Percentiles rank a stretch among this genome's conserved stretches.
Evolutionary conservation across 1,140 invertebrate genomes (phyloP).

Genomic region (Polypedilum pembai): DNA sequence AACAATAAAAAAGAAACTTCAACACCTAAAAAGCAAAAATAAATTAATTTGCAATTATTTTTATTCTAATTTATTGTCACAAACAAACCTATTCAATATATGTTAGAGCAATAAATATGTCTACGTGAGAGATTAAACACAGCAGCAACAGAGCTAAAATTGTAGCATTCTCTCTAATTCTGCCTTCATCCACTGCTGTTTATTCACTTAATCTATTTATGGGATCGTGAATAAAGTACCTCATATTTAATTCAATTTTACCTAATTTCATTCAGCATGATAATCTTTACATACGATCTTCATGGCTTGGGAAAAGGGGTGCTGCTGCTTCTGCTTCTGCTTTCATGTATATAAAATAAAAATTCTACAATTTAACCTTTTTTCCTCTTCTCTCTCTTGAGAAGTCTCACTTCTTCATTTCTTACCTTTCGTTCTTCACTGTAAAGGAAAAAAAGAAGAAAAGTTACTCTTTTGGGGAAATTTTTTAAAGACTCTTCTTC

Average conservation of each 20-base stretch:
- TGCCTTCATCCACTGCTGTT: not conserved
- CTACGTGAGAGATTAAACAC: no score
- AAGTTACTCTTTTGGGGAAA: conserved; percentile 1
- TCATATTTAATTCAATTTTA: conserved; percentile 28
- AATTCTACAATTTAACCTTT: conserved; percentile 28
- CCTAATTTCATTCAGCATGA: conserved; percentile 28
- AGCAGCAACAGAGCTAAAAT: no score
- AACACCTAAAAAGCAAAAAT: no score
- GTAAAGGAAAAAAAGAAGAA: not conserved
- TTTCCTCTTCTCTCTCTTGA: not conserved
- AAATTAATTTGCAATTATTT: no score
- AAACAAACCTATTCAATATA: no score
- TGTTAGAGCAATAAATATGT: no score
- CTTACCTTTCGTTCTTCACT: not conserved
- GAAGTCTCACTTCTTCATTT: conserved; percentile 1
- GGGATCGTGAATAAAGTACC: conserved; percentile 26
- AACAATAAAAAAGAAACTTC: no score
- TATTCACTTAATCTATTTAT: conserved; percentile 24
- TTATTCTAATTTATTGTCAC: no score
- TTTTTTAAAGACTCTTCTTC: not conserved
- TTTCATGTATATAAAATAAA: conserved; percentile 15
- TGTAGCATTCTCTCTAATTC: not conserved
- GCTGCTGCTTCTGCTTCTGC: not conserved
- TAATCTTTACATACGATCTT: conserved; percentile 25
- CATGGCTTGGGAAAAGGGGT: conserved; percentile 18